Evolutionary conservation across 2,797 vertebrate species (phyloP), one percentile per base, ranked within the genome.

Genomic region (Amazonetta brasiliensis): DNA sequence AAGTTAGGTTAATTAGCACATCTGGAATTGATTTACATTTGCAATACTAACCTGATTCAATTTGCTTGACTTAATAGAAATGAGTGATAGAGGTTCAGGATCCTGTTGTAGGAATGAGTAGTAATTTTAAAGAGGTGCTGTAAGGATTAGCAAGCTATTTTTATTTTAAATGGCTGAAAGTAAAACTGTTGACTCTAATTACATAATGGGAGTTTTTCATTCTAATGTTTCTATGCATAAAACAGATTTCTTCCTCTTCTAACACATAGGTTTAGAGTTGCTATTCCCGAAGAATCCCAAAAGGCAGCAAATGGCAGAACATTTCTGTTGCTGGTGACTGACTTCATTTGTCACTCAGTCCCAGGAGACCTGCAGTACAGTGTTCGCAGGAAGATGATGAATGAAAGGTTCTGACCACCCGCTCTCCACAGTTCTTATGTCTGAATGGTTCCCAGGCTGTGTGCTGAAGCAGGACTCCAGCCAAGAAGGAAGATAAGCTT

Each of bases 381-480:
- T n/a, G 19, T 56, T 93, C 7, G 0, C 90, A 80, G 83, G 64
- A 84, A 35, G 75, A 41, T 54, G 72, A 64, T 77, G 84, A 95
- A 87, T 94, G 79, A 81, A 78, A 81, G 54, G 81, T 69, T 84
- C 89, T 91, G 93, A 44, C 68, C 90, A 77, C 81, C 81, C 0
- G 2, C 68, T 71, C 52, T 33, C 59, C 0, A 0, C 67, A 79
- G 80, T 89, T 94, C 95, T 87, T 71, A 9, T 89, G 74, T 90
- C 92, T 83, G 28, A 87, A n/a, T 87, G 92, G 56, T 87, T 89
- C 43, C 43, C n/a, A 58, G 64, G 25, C 56, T 87, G 11, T 66
- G 56, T 87, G 60, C 59, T 64, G 84, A 92, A 84, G 41, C 3
- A 12, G 66, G 41, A 35, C 48, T 56, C 30, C 5, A 79, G 56